A percentile compares a stretch with the other conserved stretches of the same genome.
phyloP scores from a whole-genome alignment of 1,140 invertebrate species.

The Conus betulinus region DNA sequence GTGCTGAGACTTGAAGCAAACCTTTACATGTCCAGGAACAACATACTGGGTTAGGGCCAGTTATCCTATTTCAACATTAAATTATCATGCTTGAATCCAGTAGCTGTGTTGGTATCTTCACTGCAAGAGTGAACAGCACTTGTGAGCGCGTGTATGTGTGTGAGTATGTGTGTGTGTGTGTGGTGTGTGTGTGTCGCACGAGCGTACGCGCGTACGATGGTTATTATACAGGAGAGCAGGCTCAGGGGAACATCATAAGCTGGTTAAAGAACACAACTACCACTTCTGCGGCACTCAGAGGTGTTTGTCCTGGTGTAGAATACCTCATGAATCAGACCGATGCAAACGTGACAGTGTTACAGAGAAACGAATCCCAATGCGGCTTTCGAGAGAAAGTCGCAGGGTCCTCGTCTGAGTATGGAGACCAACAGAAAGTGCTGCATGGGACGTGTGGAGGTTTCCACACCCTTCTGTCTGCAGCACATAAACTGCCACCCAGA shows the following conservation, averaged over 20 bases:
- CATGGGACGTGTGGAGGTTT: too few species aligned
- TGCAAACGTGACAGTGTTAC: neutral
- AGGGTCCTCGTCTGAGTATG: neutral
- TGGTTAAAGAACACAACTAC: neutral
- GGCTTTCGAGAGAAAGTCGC: neutral
- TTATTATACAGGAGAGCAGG: neutral
- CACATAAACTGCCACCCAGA: too few species aligned
- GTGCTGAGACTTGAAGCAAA: too few species aligned
- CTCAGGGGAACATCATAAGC: neutral
- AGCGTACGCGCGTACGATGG: neutral
- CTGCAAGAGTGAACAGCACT: too few species aligned
- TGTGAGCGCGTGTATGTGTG: too few species aligned
- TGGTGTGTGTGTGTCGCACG: neutral
- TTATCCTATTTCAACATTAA: too few species aligned
- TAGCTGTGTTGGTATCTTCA: too few species aligned
- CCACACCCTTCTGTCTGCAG: too few species aligned
- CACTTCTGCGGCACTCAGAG: neutral
- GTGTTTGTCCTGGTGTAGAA: neutral
- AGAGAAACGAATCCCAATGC: neutral
- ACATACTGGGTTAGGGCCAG: too few species aligned
- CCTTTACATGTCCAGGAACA: too few species aligned
- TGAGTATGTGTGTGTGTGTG: slow-evolving; percentile 16
- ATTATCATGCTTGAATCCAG: too few species aligned
- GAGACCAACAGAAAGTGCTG: neutral
- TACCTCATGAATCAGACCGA: neutral